Conservation (phyloP, 1,140 invertebrate species). For the Heterodera schachtii region DNA sequence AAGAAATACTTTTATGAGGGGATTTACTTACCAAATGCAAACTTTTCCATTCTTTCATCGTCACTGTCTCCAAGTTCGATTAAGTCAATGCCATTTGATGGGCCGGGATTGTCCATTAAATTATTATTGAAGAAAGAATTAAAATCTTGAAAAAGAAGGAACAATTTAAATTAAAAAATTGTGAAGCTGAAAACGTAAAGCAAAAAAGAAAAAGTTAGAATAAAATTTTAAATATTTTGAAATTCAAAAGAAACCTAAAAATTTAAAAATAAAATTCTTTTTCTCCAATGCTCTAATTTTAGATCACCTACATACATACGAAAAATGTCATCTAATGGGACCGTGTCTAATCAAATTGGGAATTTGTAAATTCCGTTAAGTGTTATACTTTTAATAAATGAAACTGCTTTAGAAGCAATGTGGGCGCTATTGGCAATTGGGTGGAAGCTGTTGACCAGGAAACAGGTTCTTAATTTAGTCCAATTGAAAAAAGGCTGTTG, state of each 20-base stretch:
- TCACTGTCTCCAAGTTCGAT: conserved; percentile 10
- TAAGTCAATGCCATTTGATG: neutral
- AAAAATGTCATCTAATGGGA: neutral
- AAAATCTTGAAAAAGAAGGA: no score
- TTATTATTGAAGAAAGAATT: no score
- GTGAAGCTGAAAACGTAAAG: no score
- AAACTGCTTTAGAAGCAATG: neutral
- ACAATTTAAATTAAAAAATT: no score
- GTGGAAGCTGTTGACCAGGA: conserved; percentile 42
- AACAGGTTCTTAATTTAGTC: neutral
- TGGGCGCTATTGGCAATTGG: conserved; percentile 40
- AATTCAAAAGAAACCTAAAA: no score
- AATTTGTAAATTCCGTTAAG: conserved; percentile 9
- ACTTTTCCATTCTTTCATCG: conserved; percentile 3
- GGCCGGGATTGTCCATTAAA: neutral
- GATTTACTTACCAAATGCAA: neutral
- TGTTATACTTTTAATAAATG: neutral
- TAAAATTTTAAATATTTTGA: no score
- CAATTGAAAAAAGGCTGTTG: no score
- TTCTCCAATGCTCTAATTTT: no score
- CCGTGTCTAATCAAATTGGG: neutral
- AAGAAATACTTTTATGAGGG: neutral
- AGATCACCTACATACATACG: no score
- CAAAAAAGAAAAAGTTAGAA: no score
- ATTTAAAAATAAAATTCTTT: no score